Conservation (phyloP, 2,113 vertebrate species). For the Cheirogaleus medius region DNA sequence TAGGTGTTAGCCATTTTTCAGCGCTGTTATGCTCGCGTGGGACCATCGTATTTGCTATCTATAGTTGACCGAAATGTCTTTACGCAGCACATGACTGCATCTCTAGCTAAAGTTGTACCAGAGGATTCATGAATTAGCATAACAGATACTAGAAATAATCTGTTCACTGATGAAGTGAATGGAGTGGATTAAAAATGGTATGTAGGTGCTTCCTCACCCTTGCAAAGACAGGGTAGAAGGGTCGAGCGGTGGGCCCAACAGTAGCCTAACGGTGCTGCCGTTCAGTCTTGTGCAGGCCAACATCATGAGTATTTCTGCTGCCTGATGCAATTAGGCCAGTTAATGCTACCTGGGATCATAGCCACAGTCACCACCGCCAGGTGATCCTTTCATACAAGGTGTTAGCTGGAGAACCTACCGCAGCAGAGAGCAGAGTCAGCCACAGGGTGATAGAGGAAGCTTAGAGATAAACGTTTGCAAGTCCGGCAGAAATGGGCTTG, state of each 20-base stretch:
- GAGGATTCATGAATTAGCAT: not conserved
- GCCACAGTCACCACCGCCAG: not conserved
- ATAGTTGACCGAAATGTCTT: not conserved
- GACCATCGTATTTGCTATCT: not conserved
- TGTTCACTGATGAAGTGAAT: not conserved
- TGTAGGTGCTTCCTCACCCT: not conserved
- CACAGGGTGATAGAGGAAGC: not conserved
- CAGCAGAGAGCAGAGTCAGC: not conserved
- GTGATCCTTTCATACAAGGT: not conserved
- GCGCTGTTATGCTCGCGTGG: not conserved
- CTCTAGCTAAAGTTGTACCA: not conserved
- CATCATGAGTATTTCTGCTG: not conserved
- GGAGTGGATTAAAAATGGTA: not conserved
- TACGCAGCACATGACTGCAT: not conserved
- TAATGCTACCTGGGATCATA: not conserved
- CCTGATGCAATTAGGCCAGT: not conserved
- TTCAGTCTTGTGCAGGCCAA: accelerated
- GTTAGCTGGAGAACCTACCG: not conserved
- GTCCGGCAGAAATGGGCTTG: not conserved
- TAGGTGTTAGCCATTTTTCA: not conserved
- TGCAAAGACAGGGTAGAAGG: not conserved
- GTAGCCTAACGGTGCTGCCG: accelerated
- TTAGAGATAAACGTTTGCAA: not conserved
- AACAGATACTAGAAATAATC: not conserved
- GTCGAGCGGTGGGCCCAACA: not conserved